phyloP scores from a whole-genome alignment of 2,888 invertebrate species.

The Tetrapedia diversipes region DNA sequence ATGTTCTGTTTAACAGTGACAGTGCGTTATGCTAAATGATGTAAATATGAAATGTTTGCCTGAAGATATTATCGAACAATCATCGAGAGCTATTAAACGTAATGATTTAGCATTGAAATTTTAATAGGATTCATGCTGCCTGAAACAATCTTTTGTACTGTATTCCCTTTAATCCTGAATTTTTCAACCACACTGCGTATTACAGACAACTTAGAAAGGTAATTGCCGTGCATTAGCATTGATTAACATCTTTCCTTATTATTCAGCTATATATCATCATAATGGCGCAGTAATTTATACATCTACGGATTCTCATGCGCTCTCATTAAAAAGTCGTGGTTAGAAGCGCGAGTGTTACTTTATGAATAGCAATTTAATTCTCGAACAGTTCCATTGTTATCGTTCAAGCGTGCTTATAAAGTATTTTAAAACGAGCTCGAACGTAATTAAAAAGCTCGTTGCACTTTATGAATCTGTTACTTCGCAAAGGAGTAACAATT shows the following conservation, averaged over 20 bases:
- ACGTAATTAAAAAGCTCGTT: background rate
- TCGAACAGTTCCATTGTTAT: background rate
- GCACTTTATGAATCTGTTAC: background rate
- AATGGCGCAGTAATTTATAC: conserved; percentile 23
- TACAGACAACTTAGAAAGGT: conserved; percentile 16
- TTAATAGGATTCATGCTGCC: conserved; percentile 7
- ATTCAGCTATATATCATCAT: conserved; percentile 17
- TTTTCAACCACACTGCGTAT: conserved; percentile 16
- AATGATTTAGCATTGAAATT: conserved; percentile 8
- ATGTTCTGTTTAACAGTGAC: no score
- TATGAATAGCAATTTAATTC: background rate
- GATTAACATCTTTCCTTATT: conserved; percentile 27
- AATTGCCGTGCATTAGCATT: conserved; percentile 37
- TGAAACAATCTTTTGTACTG: conserved; percentile 1
- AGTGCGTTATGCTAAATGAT: no score
- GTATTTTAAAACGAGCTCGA: background rate
- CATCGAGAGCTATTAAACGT: background rate
- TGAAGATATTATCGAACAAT: no score
- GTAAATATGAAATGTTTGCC: no score
- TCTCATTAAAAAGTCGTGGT: conserved; percentile 32
- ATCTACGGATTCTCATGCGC: conserved; percentile 17
- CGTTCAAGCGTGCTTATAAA: background rate
- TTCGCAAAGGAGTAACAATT: background rate
- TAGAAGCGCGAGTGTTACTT: conserved; percentile 13
- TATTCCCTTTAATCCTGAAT: background rate